Percentiles rank a stretch among this genome's conserved stretches.
Conservation (phyloP, 2,797 vertebrate species). For the Mormyrops attenuatus region DNA sequence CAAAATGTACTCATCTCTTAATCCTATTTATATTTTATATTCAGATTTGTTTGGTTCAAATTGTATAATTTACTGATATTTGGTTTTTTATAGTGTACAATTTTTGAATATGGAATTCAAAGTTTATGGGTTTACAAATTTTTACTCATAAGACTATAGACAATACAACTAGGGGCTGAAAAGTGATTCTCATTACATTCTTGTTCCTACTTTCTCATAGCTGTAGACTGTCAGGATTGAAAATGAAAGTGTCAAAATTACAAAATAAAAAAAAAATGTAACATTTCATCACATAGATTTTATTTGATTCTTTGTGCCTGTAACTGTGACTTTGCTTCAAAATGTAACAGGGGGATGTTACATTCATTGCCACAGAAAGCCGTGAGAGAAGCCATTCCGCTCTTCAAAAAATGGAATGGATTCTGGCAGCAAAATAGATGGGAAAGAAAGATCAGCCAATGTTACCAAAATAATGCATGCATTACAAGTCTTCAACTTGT, state of each 20-base stretch:
- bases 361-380: slow-evolving; percentile 3
- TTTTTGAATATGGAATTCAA: not conserved
- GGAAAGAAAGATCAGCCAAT: slow-evolving; percentile 5
- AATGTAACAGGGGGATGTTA: slow-evolving; percentile 15
- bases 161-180: not conserved
- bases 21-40: not conserved
- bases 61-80: not conserved
- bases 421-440: not conserved
- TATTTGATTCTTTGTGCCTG: not conserved
- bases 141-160: not conserved
- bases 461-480: not conserved
- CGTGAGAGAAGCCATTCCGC: not conserved
- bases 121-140: not conserved
- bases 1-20: not conserved
- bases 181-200: not conserved
- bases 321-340: not conserved
- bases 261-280: not conserved
- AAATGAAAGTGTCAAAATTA: not conserved
- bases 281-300: not conserved
- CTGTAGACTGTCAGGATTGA: not conserved
- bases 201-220: not conserved
- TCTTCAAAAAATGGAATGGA: slow-evolving; percentile 5
- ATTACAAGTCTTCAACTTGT: not conserved
- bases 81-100: not conserved
- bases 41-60: not conserved